Evolutionary conservation across 2,797 vertebrate species (phyloP), one percentile per base, ranked within the genome.

Genomic region (Sebastes miniatus): DNA sequence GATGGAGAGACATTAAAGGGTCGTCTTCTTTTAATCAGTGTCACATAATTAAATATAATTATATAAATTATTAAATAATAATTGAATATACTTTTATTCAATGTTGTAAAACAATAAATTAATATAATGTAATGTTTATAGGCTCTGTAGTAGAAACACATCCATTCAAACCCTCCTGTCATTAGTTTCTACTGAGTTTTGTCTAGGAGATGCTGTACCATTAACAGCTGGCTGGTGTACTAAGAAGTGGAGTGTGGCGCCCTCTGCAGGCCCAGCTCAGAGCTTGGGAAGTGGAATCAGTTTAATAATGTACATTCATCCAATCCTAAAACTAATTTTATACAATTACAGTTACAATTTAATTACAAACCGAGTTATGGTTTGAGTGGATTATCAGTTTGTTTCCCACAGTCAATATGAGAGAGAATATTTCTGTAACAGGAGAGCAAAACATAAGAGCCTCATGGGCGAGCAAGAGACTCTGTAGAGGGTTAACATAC

Each of bases 251-350:
- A 64, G 56, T 59, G 73, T 79, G 77, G 74, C 58, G 74, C 87
- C 81, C 70, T 47, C 87, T 86, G 77, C 58, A 75, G 89, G 69
- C 39, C 39, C 39, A 43, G 39, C 4, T 12, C 9, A 29, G 29
- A 36, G 18, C 18, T 22, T 56, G 20, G n/a, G 4, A n/a, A 56
- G 39, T 43, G 39, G 36, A 43, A 43, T 43, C 39, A 43, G 39
- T 16, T 43, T 43, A 56, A n/a, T 22, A 29, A 29, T 20, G 10
- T n/a, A 8, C 59, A 34, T n/a, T 43, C 39, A 61, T 61, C 58
- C 16, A 8, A 8, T 61, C 14, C 18, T 6, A 13, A 36, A 64
- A 20, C 20, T 13, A 0, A 64, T 36, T 61, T 20, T 25, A 34
- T 8, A 32, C 5, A 13, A 22, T 22, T 32, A 12, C 10, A 63